phyloP scores from a whole-genome alignment of 2,113 vertebrate genomes.

The Pan paniscus region DNA sequence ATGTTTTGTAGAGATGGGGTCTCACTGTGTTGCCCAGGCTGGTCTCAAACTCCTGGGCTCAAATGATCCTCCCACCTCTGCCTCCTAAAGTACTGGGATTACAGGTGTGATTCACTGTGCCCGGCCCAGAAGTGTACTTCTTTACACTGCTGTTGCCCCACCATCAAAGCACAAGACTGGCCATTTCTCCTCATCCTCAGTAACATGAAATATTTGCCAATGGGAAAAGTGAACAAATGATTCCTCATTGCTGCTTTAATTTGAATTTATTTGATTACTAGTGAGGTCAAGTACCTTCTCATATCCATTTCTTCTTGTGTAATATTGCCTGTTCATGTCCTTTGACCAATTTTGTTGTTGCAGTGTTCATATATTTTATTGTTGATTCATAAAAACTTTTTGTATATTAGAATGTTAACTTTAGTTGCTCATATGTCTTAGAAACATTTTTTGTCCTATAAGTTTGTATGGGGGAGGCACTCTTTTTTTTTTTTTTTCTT shows the following conservation, averaged over 20 bases:
- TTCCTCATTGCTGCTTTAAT: constrained; percentile 48
- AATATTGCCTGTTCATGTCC: constrained; percentile 58
- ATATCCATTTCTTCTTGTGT: constrained; percentile 52
- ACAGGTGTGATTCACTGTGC: too few species aligned
- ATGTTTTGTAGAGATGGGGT: too few species aligned
- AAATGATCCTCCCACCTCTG: too few species aligned
- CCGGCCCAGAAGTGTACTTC: not conserved
- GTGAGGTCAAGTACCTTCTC: constrained; percentile 62
- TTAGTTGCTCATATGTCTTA: not conserved
- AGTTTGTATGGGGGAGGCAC: not conserved
- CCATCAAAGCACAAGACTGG: not conserved
- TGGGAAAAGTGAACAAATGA: constrained; percentile 40
- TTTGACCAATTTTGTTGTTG: constrained; percentile 64
- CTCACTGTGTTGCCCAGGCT: too few species aligned
- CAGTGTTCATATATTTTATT: constrained; percentile 49
- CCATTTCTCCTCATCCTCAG: not conserved
- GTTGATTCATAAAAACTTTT: constrained; percentile 55
- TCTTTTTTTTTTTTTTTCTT: too few species aligned
- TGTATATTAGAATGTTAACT: constrained; percentile 20
- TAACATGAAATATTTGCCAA: constrained; percentile 17
- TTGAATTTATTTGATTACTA: constrained; percentile 67
- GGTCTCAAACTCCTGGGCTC: too few species aligned
- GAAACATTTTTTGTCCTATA: not conserved
- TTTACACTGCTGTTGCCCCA: not conserved
- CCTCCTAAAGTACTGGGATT: too few species aligned